These are phyloP conservation scores for Cremastobaeus sp. DNA, from an alignment of 2,888 invertebrate genomes.

Conservation along the genomic window DNA sequence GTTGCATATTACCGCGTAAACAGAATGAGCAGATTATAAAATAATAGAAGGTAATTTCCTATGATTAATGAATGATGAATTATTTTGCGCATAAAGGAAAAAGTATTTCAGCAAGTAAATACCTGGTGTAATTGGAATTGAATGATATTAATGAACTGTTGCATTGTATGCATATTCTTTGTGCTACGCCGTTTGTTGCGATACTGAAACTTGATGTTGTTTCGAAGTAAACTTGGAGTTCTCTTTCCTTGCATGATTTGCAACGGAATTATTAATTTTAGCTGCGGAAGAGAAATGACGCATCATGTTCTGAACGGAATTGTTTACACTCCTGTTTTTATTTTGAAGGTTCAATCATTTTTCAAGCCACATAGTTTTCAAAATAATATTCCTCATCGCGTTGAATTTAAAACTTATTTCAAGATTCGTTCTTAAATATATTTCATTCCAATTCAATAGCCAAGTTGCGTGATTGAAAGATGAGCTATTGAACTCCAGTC, in stretches of 20 bases:
- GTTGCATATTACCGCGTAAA: conserved; percentile 50
- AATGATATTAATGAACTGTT: conserved; percentile 4
- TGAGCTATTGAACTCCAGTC: conserved; percentile 38
- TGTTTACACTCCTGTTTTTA: too few relatives aligned
- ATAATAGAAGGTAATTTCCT: conserved; percentile 34
- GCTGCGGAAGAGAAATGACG: too few relatives aligned
- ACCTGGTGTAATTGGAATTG: conserved; percentile 10
- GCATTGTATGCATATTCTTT: conserved; percentile 8
- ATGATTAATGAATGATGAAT: conserved; percentile 30
- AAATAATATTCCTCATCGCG: too few relatives aligned
- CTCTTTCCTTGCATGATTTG: too few relatives aligned
- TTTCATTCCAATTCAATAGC: conserved; percentile 37
- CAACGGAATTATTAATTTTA: too few relatives aligned
- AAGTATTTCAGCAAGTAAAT: conserved; percentile 22
- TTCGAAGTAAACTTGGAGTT: too few relatives aligned
- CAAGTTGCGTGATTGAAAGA: conserved; percentile 51
- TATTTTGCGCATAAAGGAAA: neutral
- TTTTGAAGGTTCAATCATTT: too few relatives aligned
- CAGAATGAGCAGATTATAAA: conserved; percentile 31
- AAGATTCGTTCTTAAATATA: conserved; percentile 25
- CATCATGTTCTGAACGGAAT: too few relatives aligned
- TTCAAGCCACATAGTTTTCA: too few relatives aligned
- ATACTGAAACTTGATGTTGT: conserved; percentile 5
- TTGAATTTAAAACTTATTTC: conserved; percentile 19
- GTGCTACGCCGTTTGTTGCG: neutral